phyloP scores from a whole-genome alignment of 2,888 invertebrate species.

The Leistus spinibarbis region DNA sequence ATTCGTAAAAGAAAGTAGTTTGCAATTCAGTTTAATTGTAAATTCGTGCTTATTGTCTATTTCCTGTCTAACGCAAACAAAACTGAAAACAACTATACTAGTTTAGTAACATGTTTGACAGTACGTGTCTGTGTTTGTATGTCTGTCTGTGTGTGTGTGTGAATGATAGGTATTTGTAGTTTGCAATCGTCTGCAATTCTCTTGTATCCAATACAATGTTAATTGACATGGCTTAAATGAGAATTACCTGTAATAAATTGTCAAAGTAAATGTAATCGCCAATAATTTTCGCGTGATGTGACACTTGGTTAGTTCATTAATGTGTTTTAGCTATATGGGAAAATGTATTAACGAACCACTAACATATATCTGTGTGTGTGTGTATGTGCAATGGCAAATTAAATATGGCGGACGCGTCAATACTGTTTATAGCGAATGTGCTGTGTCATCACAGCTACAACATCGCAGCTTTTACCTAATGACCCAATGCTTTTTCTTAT shows the following conservation, averaged over 20 bases:
- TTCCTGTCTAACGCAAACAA: neutral
- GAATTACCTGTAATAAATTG: neutral
- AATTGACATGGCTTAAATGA: neutral
- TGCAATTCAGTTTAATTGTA: no score
- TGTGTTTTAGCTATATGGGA: neutral
- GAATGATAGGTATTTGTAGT: neutral
- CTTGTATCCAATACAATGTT: neutral
- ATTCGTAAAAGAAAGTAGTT: no score
- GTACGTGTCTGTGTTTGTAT: neutral
- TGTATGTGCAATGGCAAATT: neutral
- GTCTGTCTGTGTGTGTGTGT: neutral
- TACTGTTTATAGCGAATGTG: neutral
- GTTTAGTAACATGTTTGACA: neutral
- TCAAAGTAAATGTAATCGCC: neutral
- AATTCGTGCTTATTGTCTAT: neutral
- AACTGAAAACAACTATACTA: neutral
- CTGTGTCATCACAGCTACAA: neutral
- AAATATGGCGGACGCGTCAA: neutral
- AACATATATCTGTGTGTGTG: no score
- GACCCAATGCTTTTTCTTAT: conserved; percentile 2
- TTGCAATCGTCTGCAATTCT: neutral
- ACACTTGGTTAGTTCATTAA: neutral
- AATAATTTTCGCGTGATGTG: neutral
- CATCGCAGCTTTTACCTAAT: neutral
- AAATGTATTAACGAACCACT: no score